These are phyloP conservation scores for Pristis pectinata DNA, from an alignment of 2,797 vertebrate genomes.

Conservation along the genomic window DNA sequence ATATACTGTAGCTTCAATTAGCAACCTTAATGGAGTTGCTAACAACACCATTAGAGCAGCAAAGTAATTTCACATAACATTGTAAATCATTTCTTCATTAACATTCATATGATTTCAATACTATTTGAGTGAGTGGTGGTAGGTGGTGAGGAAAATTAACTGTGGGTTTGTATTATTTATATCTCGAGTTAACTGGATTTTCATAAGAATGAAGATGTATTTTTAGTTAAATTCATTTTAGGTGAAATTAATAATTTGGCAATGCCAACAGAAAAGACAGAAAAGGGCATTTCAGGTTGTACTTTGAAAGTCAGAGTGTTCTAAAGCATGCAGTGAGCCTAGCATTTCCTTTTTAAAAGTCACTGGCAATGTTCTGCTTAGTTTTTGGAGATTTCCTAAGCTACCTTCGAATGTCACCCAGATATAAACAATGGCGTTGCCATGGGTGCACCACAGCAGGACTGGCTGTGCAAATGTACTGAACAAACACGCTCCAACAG, in stretches of 20 bases:
- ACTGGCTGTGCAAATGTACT: neutral
- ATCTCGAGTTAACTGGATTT: too few species aligned
- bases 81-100: neutral
- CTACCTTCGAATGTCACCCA: slow-evolving; percentile 38
- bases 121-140: neutral
- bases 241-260: neutral
- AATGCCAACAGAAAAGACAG: neutral
- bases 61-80: neutral
- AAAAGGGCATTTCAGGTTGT: neutral
- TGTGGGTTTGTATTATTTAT: neutral
- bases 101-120: neutral
- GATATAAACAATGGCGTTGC: slow-evolving; percentile 41
- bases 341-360: neutral
- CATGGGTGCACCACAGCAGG: slow-evolving; percentile 40
- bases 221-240: neutral
- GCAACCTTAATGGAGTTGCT: neutral
- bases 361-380: neutral
- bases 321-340: neutral
- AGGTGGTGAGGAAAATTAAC: neutral
- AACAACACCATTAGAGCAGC: neutral
- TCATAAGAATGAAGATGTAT: neutral
- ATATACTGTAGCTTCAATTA: too few species aligned
- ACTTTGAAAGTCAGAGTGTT: neutral
- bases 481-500: slow-evolving; percentile 29
- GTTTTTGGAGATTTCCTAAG: slow-evolving; percentile 34